Evolutionary conservation across 1,140 invertebrate genomes (phyloP).

Genomic region (Tribolium castaneum): DNA sequence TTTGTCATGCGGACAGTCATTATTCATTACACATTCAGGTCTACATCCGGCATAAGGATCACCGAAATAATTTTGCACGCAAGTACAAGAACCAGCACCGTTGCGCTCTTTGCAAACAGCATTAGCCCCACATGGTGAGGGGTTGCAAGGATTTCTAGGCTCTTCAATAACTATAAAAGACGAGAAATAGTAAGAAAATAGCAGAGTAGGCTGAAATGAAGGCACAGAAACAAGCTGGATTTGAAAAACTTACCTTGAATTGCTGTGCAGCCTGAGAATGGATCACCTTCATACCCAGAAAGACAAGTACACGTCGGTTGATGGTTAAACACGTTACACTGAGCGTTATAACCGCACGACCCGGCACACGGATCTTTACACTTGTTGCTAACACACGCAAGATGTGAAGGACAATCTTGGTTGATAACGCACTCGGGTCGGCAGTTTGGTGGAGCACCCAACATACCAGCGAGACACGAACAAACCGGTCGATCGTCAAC

Average conservation of each 20-base stretch:
- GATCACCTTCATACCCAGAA: constrained; percentile 83
- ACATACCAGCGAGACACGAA: constrained; percentile 80
- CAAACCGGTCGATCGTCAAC: constrained; percentile 78
- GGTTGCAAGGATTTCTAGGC: constrained; percentile 77
- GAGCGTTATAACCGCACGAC: constrained; percentile 84
- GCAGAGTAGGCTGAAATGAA: constrained; percentile 9
- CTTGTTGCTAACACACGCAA: constrained; percentile 81
- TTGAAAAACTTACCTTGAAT: constrained; percentile 71
- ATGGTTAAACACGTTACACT: constrained; percentile 81
- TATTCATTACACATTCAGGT: constrained; percentile 85
- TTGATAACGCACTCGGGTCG: constrained; percentile 83
- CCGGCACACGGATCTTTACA: constrained; percentile 86
- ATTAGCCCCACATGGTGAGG: constrained; percentile 85
- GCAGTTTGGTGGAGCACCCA: constrained; percentile 84
- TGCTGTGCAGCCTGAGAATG: constrained; percentile 79
- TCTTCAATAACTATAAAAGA: constrained; percentile 60
- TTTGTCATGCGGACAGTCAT: constrained; percentile 77
- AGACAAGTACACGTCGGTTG: constrained; percentile 82
- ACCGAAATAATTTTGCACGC: constrained; percentile 82
- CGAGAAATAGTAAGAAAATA: constrained; percentile 26
- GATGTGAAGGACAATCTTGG: constrained; percentile 80
- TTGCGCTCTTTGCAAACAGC: constrained; percentile 82
- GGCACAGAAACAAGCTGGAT: constrained; percentile 11
- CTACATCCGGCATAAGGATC: constrained; percentile 85
- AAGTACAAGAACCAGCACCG: constrained; percentile 82